Evolutionary conservation across 2,797 vertebrate species (phyloP), one percentile per base, ranked within the genome.

Genomic region (Parotocinclus haroldoi): DNA sequence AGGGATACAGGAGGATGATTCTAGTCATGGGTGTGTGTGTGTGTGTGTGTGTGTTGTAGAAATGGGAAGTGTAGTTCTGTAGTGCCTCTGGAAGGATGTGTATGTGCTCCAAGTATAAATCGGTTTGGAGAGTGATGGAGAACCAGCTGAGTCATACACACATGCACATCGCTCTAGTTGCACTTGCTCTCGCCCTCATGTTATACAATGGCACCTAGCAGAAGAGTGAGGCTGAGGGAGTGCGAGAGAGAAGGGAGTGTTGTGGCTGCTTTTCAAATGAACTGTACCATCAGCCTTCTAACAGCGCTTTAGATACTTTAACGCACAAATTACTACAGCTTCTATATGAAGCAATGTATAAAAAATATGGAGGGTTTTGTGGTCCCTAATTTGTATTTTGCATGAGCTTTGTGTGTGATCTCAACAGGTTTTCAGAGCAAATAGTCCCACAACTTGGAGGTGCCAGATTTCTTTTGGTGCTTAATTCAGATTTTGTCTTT

Each of bases 141-240:
- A 69, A 58, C 51, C 67, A 73, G 75, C 76, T 78, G 78, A 79
- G 73, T 81, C 79, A 79, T 68, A 78, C 59, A 78, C 73, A 72
- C 63, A 70, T 68, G 53, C 61, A 40, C 60, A 57, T 8, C 17
- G 44, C 54, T 60, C 48, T 59, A 63, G 40, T 72, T 67, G 59
- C 42, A 18, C 63, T 45, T 38, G 58, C 44, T 61, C 58, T 66
- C 58, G 48, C 37, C 57, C 57, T 67, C 58, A 38, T 57, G 48
- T 72, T 66, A 66, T 72, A 62, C 70, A 72, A 66, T 66, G 51
- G 58, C 63, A 72, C 51, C 70, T 66, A 58, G 59, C 59, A 72
- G 52, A 63, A 58, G 45, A 9, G 38, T 56, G 39, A 55, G 10
- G 45, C 44, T 69, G 68, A 54, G 64, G 19, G 10, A 27, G 60